phyloP scores from a whole-genome alignment of 2,113 vertebrate species.

The Caretta caretta region DNA sequence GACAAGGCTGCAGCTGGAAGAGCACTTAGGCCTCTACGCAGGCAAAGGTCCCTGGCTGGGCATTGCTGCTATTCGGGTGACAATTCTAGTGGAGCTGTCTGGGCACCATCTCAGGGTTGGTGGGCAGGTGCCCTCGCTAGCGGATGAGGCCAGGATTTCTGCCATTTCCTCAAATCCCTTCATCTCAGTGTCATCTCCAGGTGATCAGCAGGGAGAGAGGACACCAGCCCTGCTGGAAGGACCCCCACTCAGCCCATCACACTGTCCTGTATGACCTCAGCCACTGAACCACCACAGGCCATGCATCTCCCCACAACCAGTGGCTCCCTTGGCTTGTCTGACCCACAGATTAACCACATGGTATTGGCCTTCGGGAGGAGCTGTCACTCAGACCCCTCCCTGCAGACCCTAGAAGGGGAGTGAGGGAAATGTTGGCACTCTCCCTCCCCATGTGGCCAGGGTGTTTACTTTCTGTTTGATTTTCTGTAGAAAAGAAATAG shows the following conservation, averaged over 20 bases:
- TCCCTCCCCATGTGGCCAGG: background rate
- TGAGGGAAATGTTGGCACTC: accelerated
- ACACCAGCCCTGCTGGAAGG: background rate
- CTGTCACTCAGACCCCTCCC: background rate
- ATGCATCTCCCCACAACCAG: background rate
- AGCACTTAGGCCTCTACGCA: background rate
- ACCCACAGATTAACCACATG: background rate
- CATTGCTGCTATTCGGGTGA: background rate
- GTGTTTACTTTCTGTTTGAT: background rate
- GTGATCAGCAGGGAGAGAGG: background rate
- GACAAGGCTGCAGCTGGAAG: background rate
- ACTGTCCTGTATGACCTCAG: background rate
- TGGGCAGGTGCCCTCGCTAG: background rate
- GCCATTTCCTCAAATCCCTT: background rate
- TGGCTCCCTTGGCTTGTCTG: background rate
- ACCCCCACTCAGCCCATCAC: background rate
- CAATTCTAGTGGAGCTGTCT: background rate
- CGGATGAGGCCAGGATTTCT: background rate
- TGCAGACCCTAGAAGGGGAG: background rate
- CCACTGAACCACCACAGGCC: accelerated
- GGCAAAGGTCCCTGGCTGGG: background rate
- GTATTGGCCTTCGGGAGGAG: background rate
- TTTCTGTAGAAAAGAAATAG: background rate
- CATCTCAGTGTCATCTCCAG: background rate
- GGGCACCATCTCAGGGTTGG: background rate